Evolutionary conservation across 2,113 vertebrate species (phyloP), one percentile per base, ranked within the genome.

Genomic region (Nanorana parkeri): DNA sequence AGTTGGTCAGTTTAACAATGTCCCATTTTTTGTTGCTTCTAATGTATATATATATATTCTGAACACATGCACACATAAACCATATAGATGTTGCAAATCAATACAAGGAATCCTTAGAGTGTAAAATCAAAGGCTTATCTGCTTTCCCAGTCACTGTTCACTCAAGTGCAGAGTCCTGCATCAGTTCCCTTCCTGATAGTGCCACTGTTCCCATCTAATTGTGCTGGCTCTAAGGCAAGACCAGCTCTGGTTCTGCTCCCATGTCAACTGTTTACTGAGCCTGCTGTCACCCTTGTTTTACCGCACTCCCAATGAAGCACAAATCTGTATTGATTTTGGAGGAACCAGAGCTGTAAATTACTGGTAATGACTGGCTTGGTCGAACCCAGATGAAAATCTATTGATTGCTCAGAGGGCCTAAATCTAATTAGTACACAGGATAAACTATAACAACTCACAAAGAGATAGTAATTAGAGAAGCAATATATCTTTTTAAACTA

Each of bases 311-410:
- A 13, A 85, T 71, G 86, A 88, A 84, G 84, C 89, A 85, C 88
- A 92, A 90, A 90, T 87, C 88, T 61, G 29, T 88, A 94, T 91
- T 88, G 93, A 94, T 95, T 90, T 89, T 84, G 84, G 85, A 88
- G 60, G 15, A 85, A 83, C 87, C 84, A 56, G 68, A 85, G 90
- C 68, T 88, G 88, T 89, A 88, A 95, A 94, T 94, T 89, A 91
- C 88, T 87, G 85, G 86, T 81, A 80, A 80, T 81, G 87, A 86
- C 87, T 63, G 79, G 83, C 87, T 85, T 89, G 89, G 90, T 92
- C 86, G 87, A 75, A 55, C 86, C 0, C 3, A 90, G 90, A 86
- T 85, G 88, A 88, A 85, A 85, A 88, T 84, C 86, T 86, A 92
- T 88, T 21, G 93, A 90, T 88, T 74, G 78, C 74, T 72, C 68